Evolutionary conservation across 2,888 invertebrate species (phyloP), one percentile per base, ranked within the genome.

Genomic region (Steinernema hermaphroditum): DNA sequence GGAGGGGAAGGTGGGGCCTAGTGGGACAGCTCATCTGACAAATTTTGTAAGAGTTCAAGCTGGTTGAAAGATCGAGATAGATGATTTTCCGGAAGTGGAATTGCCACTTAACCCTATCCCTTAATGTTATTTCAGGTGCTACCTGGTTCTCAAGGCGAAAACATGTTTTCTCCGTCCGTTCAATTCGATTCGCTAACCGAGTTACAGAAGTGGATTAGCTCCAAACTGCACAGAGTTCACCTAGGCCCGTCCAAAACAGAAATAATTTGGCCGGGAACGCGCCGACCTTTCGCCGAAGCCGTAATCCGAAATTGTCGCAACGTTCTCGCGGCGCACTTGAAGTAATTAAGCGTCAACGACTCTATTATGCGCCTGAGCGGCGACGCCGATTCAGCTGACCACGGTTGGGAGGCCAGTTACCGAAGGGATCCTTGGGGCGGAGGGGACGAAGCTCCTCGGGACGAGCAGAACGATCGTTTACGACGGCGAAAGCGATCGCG

Each of bases 401-500:
- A 12, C 9, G 46, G n/a, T n/a, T 46, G 16, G 46, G 9, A 16
- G 46, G n/a, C 9, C 46, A 6, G 46, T 6, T 16, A 46, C n/a
- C 37, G 37, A 37, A 37, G 37, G 37, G 4, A n/a, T n/a, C n/a
- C 43, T 41, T 41, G 16, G 9, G n/a, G 46, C n/a, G 46, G 22
- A 6, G 46, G 46, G n/a, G 46, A 46, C 9, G 46, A 46, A 46
- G 46, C 46, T 19, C 46, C 46, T 46, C 16, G 22, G 43, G 43
- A 46, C 9, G 22, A 19, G 46, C 9, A 62, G 22, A 24, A 29
- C 32, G 62, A 62, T 62, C 62, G 62, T 62, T 62, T 62, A 62
- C 62, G 62, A 62, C 62, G 54, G 19, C 62, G 62, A 24, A 41
- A 22, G 62, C 29, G 62, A 62, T 32, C 32, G 32, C 62, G 62